Percentiles rank a stretch among this genome's conserved stretches.
Conservation (phyloP, 64 coral and sea anemone species). For the Hydrozoanthus tunicans region DNA sequence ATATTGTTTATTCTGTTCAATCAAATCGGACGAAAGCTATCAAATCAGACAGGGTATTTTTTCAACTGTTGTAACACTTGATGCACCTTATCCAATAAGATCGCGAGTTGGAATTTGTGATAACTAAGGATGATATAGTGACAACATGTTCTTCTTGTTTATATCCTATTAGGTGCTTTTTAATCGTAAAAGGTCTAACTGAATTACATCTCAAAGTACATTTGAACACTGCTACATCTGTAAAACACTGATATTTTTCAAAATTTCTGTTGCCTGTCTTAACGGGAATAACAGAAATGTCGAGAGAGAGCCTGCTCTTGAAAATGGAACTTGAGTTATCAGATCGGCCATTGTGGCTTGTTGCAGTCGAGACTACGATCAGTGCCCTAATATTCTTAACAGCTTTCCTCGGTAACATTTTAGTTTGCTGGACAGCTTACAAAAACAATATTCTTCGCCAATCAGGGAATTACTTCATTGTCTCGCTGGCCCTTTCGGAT, state of each 20-base stretch:
- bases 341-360: not conserved
- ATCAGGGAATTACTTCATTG: conserved; percentile 25
- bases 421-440: conserved; percentile 18
- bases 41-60: too few relatives aligned
- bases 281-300: too few relatives aligned
- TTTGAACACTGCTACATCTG: not conserved
- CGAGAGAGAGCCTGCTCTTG: not conserved
- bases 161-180: not conserved
- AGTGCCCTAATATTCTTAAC: conserved; percentile 12
- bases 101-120: too few relatives aligned
- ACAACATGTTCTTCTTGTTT: not conserved
- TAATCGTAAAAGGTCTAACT: too few relatives aligned
- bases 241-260: not conserved
- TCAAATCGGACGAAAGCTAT: too few relatives aligned
- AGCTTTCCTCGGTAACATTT: conserved; percentile 22
- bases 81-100: too few relatives aligned
- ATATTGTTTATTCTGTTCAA: too few relatives aligned
- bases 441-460: not conserved
- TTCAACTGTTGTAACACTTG: too few relatives aligned
- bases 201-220: not conserved
- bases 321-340: not conserved
- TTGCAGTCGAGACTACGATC: not conserved
- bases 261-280: not conserved
- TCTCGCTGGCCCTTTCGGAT: conserved; percentile 13
- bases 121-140: not conserved